Evolutionary conservation across 2,797 vertebrate genomes (phyloP).

Genomic region (Enteromius viviparus): DNA sequence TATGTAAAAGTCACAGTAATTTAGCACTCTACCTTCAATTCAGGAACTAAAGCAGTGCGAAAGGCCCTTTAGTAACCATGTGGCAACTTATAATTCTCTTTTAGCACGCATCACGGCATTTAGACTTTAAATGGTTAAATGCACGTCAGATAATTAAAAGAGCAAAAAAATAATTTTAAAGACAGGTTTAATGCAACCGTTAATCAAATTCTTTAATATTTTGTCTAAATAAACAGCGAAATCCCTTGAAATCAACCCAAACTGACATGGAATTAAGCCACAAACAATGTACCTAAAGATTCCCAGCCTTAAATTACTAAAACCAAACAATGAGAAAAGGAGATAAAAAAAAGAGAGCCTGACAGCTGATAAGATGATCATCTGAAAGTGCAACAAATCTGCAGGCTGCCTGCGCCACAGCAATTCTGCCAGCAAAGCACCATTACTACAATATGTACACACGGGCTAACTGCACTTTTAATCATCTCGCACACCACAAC

Average conservation of each 20-base stretch:
- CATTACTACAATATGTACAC: slow-evolving; percentile 44
- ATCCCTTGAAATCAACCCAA: neutral
- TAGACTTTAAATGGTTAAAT: neutral
- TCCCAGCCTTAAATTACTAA: neutral
- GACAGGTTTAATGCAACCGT: neutral
- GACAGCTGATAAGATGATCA: slow-evolving; percentile 81
- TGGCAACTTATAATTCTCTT: neutral
- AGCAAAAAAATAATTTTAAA: neutral
- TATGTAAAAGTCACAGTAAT: too few species aligned
- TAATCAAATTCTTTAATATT: neutral
- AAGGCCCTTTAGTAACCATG: neutral
- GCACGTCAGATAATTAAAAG: neutral
- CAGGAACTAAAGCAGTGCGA: too few species aligned
- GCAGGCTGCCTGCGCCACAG: slow-evolving; percentile 71
- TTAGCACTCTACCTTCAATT: too few species aligned
- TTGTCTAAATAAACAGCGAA: neutral
- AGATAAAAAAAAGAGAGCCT: slow-evolving; percentile 44
- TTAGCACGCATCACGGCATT: neutral
- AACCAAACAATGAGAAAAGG: neutral
- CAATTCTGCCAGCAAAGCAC: slow-evolving; percentile 70
- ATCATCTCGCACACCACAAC: slow-evolving; percentile 44
- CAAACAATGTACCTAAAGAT: neutral
- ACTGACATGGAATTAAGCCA: neutral
- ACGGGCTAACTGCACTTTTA: slow-evolving; percentile 39
- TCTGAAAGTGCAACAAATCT: slow-evolving; percentile 71